Conservation (phyloP, 2,113 vertebrate species). For the Hippocampus zosterae region DNA sequence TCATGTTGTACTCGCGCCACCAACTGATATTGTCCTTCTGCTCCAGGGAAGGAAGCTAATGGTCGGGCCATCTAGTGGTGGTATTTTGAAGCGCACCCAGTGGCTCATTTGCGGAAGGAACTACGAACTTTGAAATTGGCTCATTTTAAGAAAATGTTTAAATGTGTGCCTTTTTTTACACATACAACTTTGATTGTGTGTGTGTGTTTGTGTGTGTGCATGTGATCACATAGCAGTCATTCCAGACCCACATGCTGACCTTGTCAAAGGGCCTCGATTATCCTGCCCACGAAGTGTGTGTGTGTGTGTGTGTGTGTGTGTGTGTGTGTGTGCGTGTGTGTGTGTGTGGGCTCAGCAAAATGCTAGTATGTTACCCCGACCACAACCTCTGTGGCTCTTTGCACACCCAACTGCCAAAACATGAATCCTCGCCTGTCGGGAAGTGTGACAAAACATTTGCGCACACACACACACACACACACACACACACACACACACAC, state of each 20-base stretch:
- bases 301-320: constrained; percentile 24
- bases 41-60: too few species aligned
- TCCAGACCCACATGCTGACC: background rate
- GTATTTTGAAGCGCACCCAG: too few species aligned
- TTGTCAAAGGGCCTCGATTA: constrained; percentile 55
- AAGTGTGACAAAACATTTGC: constrained; percentile 9
- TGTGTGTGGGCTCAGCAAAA: constrained; percentile 20
- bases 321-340: constrained; percentile 36
- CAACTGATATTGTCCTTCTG: too few species aligned
- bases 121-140: too few species aligned
- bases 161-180: too few species aligned
- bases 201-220: background rate
- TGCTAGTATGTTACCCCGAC: constrained; percentile 26
- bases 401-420: constrained; percentile 7
- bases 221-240: constrained; percentile 8
- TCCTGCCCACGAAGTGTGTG: constrained; percentile 52
- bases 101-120: too few species aligned
- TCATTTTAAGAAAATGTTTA: too few species aligned
- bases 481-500: constrained; percentile 31
- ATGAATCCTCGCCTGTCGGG: constrained; percentile 19
- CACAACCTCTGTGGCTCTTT: constrained; percentile 19
- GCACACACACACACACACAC: constrained; percentile 30
- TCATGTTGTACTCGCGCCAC: too few species aligned
- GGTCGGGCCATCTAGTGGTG: too few species aligned
- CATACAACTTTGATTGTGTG: background rate